Evolutionary conservation across 2,113 vertebrate genomes (phyloP).

Genomic region (Colius striatus): DNA sequence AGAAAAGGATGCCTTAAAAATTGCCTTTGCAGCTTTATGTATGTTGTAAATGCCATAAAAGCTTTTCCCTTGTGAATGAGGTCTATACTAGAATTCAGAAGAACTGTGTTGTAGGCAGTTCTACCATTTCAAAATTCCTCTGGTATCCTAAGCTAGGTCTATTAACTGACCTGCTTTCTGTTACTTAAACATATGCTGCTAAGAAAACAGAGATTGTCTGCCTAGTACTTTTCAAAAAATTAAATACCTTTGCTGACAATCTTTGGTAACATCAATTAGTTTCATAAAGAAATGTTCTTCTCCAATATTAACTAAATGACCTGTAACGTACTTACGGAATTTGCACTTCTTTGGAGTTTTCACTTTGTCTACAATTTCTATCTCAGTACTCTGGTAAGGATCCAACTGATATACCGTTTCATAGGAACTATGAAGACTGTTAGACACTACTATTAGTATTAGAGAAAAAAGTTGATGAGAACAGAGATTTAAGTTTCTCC

Average conservation of each 20-base stretch:
- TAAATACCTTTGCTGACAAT: not conserved
- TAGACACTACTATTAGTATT: not conserved
- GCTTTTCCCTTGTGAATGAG: not conserved
- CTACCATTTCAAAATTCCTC: not conserved
- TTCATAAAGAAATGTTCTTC: not conserved
- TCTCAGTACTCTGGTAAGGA: not conserved
- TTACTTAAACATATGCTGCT: not conserved
- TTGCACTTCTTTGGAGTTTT: not conserved
- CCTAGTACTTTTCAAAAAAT: not conserved
- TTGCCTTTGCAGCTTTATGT: not conserved
- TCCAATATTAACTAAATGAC: not conserved
- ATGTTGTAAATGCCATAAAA: not conserved
- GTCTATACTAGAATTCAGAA: not conserved
- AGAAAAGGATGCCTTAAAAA: not conserved
- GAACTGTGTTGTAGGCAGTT: not conserved
- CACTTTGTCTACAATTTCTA: not conserved
- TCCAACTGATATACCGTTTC: not conserved
- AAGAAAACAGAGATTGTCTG: not conserved
- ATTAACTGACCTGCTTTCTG: not conserved
- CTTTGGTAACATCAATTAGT: fast-evolving
- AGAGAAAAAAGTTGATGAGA: not conserved
- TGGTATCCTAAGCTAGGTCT: not conserved
- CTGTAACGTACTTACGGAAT: not conserved
- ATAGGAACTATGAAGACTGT: not conserved
- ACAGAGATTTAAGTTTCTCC: not conserved